Percentiles rank a stretch among this genome's conserved stretches.
These are phyloP conservation scores for Pseudeuparius sepicola DNA, from an alignment of 2,888 invertebrate species.

Conservation along the genomic window DNA sequence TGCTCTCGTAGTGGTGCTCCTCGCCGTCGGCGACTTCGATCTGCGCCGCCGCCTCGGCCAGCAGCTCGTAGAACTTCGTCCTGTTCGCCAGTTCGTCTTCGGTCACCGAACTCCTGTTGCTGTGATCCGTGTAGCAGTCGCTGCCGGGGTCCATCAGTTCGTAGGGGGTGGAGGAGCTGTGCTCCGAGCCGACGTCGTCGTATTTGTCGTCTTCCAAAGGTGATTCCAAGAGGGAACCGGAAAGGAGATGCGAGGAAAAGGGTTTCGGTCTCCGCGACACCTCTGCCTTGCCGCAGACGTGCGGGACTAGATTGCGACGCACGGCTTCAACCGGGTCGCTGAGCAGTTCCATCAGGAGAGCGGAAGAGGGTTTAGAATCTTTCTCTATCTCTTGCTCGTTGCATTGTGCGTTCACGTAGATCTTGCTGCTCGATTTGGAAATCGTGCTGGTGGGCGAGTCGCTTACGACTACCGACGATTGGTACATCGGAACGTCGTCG, in stretches of 20 bases:
- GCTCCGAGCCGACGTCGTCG: constrained; percentile 40
- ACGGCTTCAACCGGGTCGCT: constrained; percentile 70
- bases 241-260: constrained; percentile 52
- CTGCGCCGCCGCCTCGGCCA: constrained; percentile 54
- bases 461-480: constrained; percentile 63
- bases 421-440: constrained; percentile 35
- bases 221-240: constrained; percentile 45
- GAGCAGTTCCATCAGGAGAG: constrained; percentile 43
- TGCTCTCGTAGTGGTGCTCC: constrained; percentile 66
- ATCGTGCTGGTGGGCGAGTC: too few species aligned
- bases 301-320: constrained; percentile 62
- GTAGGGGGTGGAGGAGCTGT: constrained; percentile 57
- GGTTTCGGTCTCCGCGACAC: constrained; percentile 37
- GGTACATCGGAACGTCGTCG: constrained; percentile 57
- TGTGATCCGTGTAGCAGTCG: constrained; percentile 59
- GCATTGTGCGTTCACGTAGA: constrained; percentile 36
- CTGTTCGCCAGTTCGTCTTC: constrained; percentile 55
- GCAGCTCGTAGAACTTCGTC: constrained; percentile 63
- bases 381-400: constrained; percentile 4
- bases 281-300: constrained; percentile 59
- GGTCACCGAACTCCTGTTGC: constrained; percentile 40
- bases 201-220: constrained; percentile 47
- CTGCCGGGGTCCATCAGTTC: constrained; percentile 66
- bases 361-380: constrained; percentile 4
- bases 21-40: constrained; percentile 58